Percentiles rank a stretch among this genome's conserved stretches.
Evolutionary conservation across 2,888 invertebrate species (phyloP).

Genomic region (Dasysyrphus tricinctus): DNA sequence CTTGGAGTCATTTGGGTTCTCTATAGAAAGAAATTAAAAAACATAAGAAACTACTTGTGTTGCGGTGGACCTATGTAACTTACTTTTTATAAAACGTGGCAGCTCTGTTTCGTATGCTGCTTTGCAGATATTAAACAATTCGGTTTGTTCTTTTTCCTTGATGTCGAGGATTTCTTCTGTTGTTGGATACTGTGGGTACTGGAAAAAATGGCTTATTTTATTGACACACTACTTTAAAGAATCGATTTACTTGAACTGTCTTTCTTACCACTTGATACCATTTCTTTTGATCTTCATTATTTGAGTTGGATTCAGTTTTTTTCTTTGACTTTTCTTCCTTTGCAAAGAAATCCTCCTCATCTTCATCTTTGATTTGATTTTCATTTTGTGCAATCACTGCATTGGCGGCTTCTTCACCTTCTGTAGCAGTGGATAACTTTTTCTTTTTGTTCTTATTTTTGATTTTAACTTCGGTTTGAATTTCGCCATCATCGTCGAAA

Average conservation of each 20-base stretch:
- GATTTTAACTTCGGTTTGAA: constrained; percentile 76
- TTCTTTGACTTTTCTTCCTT: constrained; percentile 75
- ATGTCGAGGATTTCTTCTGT: constrained; percentile 81
- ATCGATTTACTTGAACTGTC: constrained; percentile 49
- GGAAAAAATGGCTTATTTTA: constrained; percentile 4
- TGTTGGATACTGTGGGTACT: constrained; percentile 80
- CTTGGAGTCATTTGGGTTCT: constrained; percentile 82
- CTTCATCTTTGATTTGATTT: constrained; percentile 3
- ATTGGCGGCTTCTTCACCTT: constrained; percentile 13
- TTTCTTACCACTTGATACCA: constrained; percentile 81
- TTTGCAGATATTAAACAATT: constrained; percentile 81
- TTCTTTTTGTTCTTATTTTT: constrained; percentile 66
- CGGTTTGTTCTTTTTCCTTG: constrained; percentile 82
- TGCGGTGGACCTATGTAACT: background rate
- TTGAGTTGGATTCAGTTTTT: constrained; percentile 73
- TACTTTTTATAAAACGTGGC: constrained; percentile 80
- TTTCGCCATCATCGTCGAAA: constrained; percentile 78
- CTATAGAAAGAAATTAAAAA: constrained; percentile 73
- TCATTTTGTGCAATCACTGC: constrained; percentile 11
- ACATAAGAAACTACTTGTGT: background rate
- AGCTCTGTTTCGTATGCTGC: constrained; percentile 80
- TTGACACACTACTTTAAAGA: too few relatives aligned
- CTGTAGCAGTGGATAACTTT: constrained; percentile 23
- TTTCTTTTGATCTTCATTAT: constrained; percentile 78
- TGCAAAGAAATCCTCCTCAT: constrained; percentile 77